These are phyloP conservation scores for Catamblyrhynchus diadema DNA, from an alignment of 2,797 vertebrate genomes.

Conservation along the genomic window DNA sequence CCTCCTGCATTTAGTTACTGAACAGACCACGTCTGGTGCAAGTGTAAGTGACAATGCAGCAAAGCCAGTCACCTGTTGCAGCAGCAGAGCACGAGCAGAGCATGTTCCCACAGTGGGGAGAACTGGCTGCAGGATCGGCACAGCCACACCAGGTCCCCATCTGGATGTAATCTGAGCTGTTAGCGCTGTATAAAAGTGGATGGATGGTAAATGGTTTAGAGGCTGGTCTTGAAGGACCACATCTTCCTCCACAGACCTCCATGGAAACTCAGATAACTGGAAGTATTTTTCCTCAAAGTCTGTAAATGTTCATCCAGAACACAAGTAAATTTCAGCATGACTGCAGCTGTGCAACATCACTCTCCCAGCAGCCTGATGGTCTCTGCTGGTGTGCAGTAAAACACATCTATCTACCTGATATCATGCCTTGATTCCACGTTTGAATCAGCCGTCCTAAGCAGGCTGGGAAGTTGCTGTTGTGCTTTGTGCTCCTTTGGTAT, in stretches of 20 bases:
- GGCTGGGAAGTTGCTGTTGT: background rate
- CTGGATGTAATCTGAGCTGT: slow-evolving; percentile 20
- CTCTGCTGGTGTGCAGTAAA: background rate
- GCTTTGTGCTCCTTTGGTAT: background rate
- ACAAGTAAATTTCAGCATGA: background rate
- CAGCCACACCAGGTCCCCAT: background rate
- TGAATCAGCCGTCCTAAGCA: background rate
- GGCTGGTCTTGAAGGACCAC: background rate
- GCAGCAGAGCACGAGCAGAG: background rate
- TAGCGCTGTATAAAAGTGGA: background rate
- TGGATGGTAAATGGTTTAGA: slow-evolving; percentile 13
- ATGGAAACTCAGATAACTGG: background rate
- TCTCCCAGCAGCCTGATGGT: background rate
- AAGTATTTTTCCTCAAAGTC: background rate
- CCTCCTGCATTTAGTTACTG: background rate
- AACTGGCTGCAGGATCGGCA: background rate
- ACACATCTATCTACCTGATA: background rate
- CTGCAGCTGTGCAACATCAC: background rate
- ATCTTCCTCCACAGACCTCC: background rate
- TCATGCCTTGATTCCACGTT: background rate
- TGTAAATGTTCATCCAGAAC: background rate
- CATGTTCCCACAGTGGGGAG: background rate
- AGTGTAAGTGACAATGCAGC: background rate
- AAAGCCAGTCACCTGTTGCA: background rate
- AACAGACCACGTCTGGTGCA: background rate